These are phyloP conservation scores for Platichthys stellatus DNA, from an alignment of 2,113 vertebrate genomes.

Conservation along the genomic window DNA sequence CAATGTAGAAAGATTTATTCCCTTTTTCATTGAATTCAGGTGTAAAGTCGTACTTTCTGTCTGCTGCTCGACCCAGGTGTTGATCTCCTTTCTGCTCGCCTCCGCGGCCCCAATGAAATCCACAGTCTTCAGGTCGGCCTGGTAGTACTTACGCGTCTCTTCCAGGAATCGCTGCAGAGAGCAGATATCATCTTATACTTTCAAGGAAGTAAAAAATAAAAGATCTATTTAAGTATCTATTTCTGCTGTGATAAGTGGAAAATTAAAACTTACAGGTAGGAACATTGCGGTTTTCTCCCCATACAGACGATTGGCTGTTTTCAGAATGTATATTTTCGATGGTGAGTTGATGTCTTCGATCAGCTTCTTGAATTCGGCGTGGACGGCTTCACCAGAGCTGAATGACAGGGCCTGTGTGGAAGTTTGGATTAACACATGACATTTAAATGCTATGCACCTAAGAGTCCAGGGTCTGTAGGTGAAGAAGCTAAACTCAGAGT, in stretches of 20 bases:
- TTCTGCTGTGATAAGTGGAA: no score
- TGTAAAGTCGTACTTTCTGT: slow-evolving; percentile 85
- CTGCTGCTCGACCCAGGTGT: slow-evolving; percentile 90
- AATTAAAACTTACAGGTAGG: slow-evolving; percentile 79
- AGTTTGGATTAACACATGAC: background rate
- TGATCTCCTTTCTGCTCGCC: slow-evolving; percentile 85
- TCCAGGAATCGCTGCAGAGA: slow-evolving; percentile 85
- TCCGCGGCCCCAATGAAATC: slow-evolving; percentile 86
- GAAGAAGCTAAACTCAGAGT: no score
- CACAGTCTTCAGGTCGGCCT: slow-evolving; percentile 86
- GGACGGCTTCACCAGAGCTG: slow-evolving; percentile 74
- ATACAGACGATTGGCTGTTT: slow-evolving; percentile 89
- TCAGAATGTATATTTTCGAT: slow-evolving; percentile 82
- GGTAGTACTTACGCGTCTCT: slow-evolving; percentile 85
- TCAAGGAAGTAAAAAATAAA: no score
- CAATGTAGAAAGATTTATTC: background rate
- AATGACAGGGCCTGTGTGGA: slow-evolving; percentile 84
- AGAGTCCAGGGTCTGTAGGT: no score
- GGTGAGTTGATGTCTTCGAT: slow-evolving; percentile 84
- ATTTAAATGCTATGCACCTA: no score
- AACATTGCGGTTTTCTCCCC: slow-evolving; percentile 88
- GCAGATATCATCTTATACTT: background rate
- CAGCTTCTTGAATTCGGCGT: slow-evolving; percentile 85
- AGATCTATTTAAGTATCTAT: no score
- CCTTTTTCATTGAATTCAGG: background rate